phyloP scores from a whole-genome alignment of 2,797 vertebrate species.

The Scolopax bukidnonensis region DNA sequence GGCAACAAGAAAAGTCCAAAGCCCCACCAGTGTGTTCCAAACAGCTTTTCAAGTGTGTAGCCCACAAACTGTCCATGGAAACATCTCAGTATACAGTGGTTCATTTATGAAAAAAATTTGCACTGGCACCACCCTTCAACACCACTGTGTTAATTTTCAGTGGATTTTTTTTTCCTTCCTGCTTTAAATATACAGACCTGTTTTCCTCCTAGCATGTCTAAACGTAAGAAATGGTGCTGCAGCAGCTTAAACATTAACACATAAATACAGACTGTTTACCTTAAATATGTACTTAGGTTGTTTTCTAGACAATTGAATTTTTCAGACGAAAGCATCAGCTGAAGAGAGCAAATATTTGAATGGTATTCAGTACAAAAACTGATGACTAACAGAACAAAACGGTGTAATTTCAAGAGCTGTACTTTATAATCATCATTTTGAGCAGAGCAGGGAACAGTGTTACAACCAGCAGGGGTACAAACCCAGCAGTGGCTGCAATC shows the following conservation, averaged over 20 bases:
- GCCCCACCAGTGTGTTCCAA: not conserved
- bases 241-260: not conserved
- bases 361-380: not conserved
- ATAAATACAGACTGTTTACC: slow-evolving; percentile 21
- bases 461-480: not conserved
- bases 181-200: not conserved
- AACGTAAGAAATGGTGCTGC: not conserved
- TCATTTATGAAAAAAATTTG: not conserved
- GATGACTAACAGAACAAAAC: slow-evolving; percentile 12
- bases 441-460: not conserved
- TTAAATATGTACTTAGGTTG: slow-evolving; percentile 10
- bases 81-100: not conserved
- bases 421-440: slow-evolving; percentile 17
- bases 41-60: not conserved
- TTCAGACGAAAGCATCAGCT: not conserved
- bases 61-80: not conserved
- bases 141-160: not conserved
- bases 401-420: slow-evolving; percentile 19
- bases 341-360: slow-evolving; percentile 46
- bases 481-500: not conserved
- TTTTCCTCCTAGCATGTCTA: not conserved
- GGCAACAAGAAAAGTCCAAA: not conserved
- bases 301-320: slow-evolving; percentile 38
- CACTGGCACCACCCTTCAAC: not conserved
- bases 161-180: not conserved